Evolutionary conservation across 2,888 invertebrate species (phyloP).

Genomic region (Pammene fasciana): DNA sequence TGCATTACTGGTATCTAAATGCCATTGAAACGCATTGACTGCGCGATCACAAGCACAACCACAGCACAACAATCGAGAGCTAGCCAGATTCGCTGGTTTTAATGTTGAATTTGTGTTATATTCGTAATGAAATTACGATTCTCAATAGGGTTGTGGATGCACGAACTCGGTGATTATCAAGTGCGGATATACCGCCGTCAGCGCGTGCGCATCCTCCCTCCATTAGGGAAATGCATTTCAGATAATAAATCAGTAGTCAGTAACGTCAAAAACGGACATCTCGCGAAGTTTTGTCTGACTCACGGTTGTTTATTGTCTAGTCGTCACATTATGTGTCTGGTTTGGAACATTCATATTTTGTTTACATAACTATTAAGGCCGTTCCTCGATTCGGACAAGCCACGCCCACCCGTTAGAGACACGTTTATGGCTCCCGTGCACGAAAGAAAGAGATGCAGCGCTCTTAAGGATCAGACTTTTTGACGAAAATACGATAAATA

Average conservation of each 20-base stretch:
- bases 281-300: constrained; percentile 28
- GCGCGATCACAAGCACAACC: background rate
- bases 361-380: no score
- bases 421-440: no score
- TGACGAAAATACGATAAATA: no score
- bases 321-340: background rate
- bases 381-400: no score
- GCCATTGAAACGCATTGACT: background rate
- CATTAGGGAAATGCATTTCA: constrained; percentile 43
- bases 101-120: background rate
- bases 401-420: no score
- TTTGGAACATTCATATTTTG: no score
- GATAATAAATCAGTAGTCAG: no score
- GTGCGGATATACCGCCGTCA: constrained; percentile 56
- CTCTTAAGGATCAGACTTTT: no score
- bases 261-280: constrained; percentile 12
- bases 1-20: background rate
- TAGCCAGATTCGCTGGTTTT: background rate
- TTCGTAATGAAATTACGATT: background rate
- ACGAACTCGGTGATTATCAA: constrained; percentile 59
- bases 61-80: background rate
- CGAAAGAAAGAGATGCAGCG: no score
- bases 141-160: constrained; percentile 49
- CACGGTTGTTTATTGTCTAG: constrained; percentile 39
- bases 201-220: constrained; percentile 45